phyloP scores from a whole-genome alignment of 2,797 vertebrate genomes.

The Loriculus beryllinus region DNA sequence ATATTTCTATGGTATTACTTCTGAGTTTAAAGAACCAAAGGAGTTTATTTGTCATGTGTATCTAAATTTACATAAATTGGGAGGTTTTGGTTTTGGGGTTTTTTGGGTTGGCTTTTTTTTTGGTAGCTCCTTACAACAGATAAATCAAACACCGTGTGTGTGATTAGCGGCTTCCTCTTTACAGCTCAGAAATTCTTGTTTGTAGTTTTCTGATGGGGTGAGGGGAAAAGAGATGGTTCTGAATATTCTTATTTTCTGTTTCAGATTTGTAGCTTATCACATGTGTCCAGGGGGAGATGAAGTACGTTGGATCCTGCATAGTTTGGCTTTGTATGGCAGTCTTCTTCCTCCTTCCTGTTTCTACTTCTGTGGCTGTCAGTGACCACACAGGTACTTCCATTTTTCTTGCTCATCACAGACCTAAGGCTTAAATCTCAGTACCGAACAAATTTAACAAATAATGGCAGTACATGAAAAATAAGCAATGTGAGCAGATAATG shows the following conservation, averaged over 20 bases:
- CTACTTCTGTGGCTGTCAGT: conserved; percentile 80
- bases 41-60: not conserved
- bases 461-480: not conserved
- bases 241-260: conserved; percentile 48
- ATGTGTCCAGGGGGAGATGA: conserved; percentile 83
- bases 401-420: not conserved
- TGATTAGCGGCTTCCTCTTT: not conserved
- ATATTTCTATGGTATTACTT: not conserved
- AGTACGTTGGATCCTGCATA: conserved; percentile 77
- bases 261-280: conserved; percentile 78
- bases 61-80: not conserved
- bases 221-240: not conserved
- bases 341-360: conserved; percentile 74
- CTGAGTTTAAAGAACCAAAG: not conserved
- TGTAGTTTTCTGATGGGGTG: not conserved
- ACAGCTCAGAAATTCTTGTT: not conserved
- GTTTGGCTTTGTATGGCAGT: conserved; percentile 82
- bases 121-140: not conserved
- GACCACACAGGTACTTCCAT: conserved; percentile 84
- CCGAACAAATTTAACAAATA: not conserved
- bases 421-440: not conserved
- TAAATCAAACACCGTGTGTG: not conserved
- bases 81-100: not conserved
- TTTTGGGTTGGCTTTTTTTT: not conserved
- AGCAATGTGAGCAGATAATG: not conserved